Conservation (phyloP, 2,797 vertebrate genomes). For the Chaetodon trifasciatus region DNA sequence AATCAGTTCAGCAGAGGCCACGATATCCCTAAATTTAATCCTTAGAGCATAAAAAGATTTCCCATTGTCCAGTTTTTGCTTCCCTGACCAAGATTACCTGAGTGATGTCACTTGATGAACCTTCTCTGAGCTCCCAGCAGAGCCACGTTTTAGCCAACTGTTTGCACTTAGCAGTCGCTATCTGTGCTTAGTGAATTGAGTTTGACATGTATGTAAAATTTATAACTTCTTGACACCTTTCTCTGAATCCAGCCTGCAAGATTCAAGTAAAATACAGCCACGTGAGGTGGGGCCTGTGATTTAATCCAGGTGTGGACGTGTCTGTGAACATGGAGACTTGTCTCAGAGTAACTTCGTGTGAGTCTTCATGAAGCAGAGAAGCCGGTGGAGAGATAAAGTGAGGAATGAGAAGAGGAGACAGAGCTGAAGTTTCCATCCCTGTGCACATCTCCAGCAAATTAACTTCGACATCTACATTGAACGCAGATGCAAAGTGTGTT, state of each 20-base stretch:
- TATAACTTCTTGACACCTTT: background rate
- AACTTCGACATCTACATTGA: background rate
- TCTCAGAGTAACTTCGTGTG: conserved; percentile 18
- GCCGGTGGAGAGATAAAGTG: background rate
- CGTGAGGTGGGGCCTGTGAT: conserved; percentile 22
- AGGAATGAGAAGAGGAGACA: background rate
- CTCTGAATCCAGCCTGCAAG: conserved; percentile 5
- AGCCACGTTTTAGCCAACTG: background rate
- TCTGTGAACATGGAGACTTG: conserved; percentile 30
- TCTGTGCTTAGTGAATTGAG: background rate
- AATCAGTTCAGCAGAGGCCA: background rate
- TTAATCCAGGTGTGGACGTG: conserved; percentile 36
- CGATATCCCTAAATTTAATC: background rate
- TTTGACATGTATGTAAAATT: background rate
- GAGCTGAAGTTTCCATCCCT: no score
- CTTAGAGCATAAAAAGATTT: background rate
- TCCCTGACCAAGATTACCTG: background rate
- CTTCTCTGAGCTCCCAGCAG: background rate
- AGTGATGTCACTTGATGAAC: background rate
- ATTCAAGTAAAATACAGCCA: conserved; percentile 4
- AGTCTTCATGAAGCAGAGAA: conserved; percentile 1
- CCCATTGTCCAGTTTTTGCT: background rate
- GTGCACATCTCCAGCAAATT: background rate
- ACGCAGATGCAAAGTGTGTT: background rate
- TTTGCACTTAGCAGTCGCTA: background rate